Percentiles rank a stretch among this genome's conserved stretches.
Evolutionary conservation across 2,888 invertebrate genomes (phyloP).

Genomic region (Apamea monoglypha): DNA sequence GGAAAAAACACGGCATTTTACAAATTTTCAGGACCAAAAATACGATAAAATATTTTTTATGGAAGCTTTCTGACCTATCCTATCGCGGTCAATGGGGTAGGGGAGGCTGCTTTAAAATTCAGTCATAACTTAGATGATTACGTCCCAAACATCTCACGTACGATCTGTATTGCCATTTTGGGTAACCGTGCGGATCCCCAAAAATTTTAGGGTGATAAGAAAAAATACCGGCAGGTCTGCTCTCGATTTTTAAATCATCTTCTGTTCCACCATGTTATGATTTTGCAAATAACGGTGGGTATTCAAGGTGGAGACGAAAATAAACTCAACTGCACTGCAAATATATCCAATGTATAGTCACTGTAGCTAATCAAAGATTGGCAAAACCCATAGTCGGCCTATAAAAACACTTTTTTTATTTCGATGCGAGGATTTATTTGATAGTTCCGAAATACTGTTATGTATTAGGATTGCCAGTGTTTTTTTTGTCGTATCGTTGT

Average conservation of each 20-base stretch:
- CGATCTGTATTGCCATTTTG: conserved; percentile 86
- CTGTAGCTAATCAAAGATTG: not conserved
- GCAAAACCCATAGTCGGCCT: not conserved
- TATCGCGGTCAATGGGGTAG: conserved; percentile 72
- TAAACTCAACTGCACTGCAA: not conserved
- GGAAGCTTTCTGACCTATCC: conserved; percentile 70
- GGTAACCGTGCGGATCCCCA: conserved; percentile 77
- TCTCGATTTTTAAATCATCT: conserved; percentile 26
- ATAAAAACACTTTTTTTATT: not conserved
- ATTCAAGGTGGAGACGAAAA: not conserved
- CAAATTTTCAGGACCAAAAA: conserved; percentile 31
- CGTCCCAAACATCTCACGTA: conserved; percentile 85
- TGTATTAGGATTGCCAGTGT: not conserved
- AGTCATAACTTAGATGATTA: conserved; percentile 82
- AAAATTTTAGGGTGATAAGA: conserved; percentile 79
- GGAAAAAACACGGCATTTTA: conserved; percentile 27
- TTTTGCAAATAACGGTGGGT: not conserved
- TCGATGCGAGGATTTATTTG: not conserved
- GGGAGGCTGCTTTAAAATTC: conserved; percentile 79
- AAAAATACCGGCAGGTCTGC: conserved; percentile 67
- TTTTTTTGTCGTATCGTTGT: not conserved
- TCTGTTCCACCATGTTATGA: not conserved
- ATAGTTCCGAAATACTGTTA: not conserved
- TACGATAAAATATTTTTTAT: conserved; percentile 67
- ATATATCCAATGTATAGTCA: not conserved